phyloP scores from a whole-genome alignment of 2,113 vertebrate species.

The Condylura cristata region DNA sequence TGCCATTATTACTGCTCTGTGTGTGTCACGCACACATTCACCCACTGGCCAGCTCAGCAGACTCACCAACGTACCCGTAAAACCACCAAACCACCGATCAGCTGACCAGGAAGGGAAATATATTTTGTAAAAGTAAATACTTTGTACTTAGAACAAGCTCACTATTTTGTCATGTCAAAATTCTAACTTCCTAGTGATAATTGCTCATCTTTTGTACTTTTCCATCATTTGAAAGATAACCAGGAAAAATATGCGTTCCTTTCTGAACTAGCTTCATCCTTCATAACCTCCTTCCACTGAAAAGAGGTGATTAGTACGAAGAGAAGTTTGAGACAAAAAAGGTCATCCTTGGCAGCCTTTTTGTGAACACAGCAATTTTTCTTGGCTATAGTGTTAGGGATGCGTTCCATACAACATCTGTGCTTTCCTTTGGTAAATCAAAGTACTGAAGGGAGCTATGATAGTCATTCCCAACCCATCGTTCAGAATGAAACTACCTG shows the following conservation, averaged over 20 bases:
- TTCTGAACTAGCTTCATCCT: background rate
- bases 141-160: background rate
- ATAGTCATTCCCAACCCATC: background rate
- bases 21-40: background rate
- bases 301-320: background rate
- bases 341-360: background rate
- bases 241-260: background rate
- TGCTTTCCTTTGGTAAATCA: background rate
- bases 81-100: background rate
- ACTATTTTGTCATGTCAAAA: slow-evolving; percentile 6
- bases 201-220: slow-evolving; percentile 38
- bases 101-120: background rate
- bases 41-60: background rate
- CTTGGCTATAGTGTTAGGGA: background rate
- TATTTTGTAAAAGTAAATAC: slow-evolving; percentile 39
- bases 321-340: background rate
- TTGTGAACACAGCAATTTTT: background rate
- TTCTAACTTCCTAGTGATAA: slow-evolving; percentile 26
- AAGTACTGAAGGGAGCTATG: background rate
- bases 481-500: slow-evolving; percentile 6
- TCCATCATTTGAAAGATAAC: background rate
- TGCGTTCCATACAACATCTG: background rate
- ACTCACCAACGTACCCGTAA: background rate
- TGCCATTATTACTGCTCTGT: background rate
- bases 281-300: background rate